These are phyloP conservation scores for Chrysopilus asiliformis DNA, from an alignment of 2,888 invertebrate genomes.

Conservation along the genomic window DNA sequence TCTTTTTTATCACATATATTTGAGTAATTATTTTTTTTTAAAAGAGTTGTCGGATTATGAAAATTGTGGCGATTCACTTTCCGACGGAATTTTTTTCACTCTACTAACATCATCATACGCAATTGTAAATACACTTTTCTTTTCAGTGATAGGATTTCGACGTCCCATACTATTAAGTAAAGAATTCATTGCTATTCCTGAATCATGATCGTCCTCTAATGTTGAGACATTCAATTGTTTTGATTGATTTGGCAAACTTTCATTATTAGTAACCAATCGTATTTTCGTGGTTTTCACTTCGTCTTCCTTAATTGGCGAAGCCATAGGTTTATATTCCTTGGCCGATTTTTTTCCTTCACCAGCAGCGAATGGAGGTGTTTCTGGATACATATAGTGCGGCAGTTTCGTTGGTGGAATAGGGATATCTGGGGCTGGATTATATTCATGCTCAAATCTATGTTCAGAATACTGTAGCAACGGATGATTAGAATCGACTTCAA, in stretches of 20 bases:
- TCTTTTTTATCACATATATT: too few species aligned
- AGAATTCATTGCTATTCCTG: slow-evolving; percentile 62
- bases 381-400: slow-evolving; percentile 46
- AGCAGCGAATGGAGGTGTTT: slow-evolving; percentile 37
- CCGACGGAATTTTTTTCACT: slow-evolving; percentile 66
- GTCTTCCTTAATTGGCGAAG: slow-evolving; percentile 35
- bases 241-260: slow-evolving; percentile 16
- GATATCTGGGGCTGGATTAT: slow-evolving; percentile 35
- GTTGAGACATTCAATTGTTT: slow-evolving; percentile 46
- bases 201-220: slow-evolving; percentile 57
- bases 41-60: slow-evolving; percentile 22
- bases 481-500: slow-evolving; percentile 45
- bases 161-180: slow-evolving; percentile 43
- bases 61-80: slow-evolving; percentile 62
- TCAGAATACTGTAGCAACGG: slow-evolving; percentile 65
- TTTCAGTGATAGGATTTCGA: slow-evolving; percentile 61
- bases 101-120: slow-evolving; percentile 78
- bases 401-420: slow-evolving; percentile 44
- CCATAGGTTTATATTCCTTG: slow-evolving; percentile 24
- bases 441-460: slow-evolving; percentile 56
- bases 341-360: slow-evolving; percentile 14
- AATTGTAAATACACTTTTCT: slow-evolving; percentile 86
- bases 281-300: slow-evolving; percentile 31
- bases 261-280: slow-evolving; percentile 19
- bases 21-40: too few species aligned